Evolutionary conservation across 2,113 vertebrate genomes (phyloP).

Genomic region (Scatophagus argus): DNA sequence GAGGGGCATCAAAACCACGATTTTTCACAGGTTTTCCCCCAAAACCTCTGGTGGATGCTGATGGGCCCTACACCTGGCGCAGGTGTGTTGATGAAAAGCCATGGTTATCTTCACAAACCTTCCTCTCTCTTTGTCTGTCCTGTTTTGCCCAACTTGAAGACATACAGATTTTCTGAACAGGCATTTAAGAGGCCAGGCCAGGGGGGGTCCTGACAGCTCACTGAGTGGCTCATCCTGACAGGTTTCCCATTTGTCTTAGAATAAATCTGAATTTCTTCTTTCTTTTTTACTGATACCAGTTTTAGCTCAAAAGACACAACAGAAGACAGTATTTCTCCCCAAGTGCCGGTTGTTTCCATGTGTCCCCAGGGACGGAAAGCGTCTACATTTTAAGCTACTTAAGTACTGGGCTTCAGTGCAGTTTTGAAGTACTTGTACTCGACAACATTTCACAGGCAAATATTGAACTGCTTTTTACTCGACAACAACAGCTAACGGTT

Average conservation of each 20-base stretch:
- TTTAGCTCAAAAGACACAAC: neutral
- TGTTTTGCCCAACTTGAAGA: neutral
- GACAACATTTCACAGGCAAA: neutral
- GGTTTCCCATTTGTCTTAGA: neutral
- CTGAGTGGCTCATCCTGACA: neutral
- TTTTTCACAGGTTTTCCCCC: neutral
- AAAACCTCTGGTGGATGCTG: constrained; percentile 25
- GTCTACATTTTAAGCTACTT: neutral
- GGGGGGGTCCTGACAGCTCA: neutral
- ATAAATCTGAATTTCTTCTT: neutral
- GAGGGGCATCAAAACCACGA: neutral
- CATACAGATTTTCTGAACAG: neutral
- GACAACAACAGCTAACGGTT: neutral
- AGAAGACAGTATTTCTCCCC: no score
- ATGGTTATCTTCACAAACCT: neutral
- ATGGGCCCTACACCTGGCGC: neutral
- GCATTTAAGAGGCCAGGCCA: neutral
- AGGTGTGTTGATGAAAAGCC: neutral
- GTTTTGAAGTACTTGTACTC: neutral
- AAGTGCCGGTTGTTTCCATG: no score
- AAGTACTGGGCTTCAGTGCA: neutral
- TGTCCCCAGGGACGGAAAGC: neutral
- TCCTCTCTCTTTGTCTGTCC: neutral
- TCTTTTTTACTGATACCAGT: neutral
- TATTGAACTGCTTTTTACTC: neutral